Evolutionary conservation across 1,140 invertebrate genomes (phyloP).

Genomic region (Drosophila nigromelanica): DNA sequence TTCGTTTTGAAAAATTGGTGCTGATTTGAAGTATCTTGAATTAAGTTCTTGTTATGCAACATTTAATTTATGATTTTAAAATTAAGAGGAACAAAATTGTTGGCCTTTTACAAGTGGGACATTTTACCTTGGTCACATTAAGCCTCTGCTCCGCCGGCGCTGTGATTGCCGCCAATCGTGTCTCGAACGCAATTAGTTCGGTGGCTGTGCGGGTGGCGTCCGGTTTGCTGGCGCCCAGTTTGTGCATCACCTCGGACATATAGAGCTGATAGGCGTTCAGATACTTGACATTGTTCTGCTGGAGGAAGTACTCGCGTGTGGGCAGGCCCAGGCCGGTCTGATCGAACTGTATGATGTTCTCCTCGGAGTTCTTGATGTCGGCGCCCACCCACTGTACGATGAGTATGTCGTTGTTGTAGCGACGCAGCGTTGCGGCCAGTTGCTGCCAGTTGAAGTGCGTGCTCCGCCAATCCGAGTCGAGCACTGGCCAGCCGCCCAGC

Average conservation of each 20-base stretch:
- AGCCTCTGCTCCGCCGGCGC: constrained; percentile 90
- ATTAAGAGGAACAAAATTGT: no score
- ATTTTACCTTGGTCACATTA: constrained; percentile 86
- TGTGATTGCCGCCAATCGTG: constrained; percentile 86
- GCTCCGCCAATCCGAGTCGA: constrained; percentile 87
- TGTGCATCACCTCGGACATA: constrained; percentile 88
- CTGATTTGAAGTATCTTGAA: no score
- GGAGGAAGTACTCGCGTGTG: constrained; percentile 93
- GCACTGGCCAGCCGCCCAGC: constrained; percentile 94
- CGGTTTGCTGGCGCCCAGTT: constrained; percentile 87
- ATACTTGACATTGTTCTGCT: constrained; percentile 88
- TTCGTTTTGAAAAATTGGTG: no score
- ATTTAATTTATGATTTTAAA: no score
- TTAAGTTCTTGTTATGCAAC: no score
- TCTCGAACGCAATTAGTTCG: constrained; percentile 93
- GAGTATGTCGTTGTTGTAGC: constrained; percentile 92
- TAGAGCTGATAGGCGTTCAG: constrained; percentile 92
- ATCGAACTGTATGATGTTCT: constrained; percentile 94
- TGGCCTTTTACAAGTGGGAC: no score
- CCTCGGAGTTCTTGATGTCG: constrained; percentile 94
- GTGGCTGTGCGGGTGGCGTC: constrained; percentile 87
- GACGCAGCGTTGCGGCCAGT: constrained; percentile 89
- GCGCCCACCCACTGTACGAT: constrained; percentile 94
- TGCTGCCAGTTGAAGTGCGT: constrained; percentile 90
- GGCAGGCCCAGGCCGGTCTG: constrained; percentile 94